Conservation (phyloP, 2,888 invertebrate genomes). For the Epinotia brunnichana region DNA sequence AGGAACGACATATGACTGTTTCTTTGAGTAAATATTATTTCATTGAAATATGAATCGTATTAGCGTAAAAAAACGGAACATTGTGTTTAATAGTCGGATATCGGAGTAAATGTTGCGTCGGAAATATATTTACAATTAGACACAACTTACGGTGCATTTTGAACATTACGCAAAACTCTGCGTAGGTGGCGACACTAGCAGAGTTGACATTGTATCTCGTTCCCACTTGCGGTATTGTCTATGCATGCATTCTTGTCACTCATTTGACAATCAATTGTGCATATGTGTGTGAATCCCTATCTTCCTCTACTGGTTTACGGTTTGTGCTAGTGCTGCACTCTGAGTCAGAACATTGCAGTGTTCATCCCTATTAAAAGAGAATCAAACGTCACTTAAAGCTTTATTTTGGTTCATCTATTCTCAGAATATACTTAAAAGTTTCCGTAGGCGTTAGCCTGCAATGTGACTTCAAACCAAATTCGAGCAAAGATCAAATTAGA, state of each 20-base stretch:
- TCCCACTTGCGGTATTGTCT: too few relatives aligned
- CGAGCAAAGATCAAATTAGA: slow-evolving; percentile 41
- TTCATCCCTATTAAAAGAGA: not conserved
- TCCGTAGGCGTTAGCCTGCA: slow-evolving; percentile 4
- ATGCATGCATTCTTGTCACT: too few relatives aligned
- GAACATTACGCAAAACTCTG: too few relatives aligned
- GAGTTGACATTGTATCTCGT: too few relatives aligned
- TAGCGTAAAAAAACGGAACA: not conserved
- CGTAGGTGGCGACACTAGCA: too few relatives aligned
- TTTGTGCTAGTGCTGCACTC: too few relatives aligned
- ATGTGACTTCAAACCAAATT: slow-evolving; percentile 35
- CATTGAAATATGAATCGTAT: not conserved
- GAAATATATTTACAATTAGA: not conserved
- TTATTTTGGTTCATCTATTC: not conserved
- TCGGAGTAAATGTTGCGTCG: not conserved
- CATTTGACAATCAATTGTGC: too few relatives aligned
- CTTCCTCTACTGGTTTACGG: too few relatives aligned
- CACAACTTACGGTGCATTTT: too few relatives aligned
- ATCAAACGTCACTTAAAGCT: not conserved
- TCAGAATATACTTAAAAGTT: slow-evolving; percentile 8
- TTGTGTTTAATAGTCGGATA: too few relatives aligned
- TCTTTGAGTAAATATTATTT: not conserved
- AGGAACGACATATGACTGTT: not conserved
- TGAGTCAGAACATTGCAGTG: too few relatives aligned
- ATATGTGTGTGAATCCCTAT: too few relatives aligned